Base-by-base conservation (phyloP, 2,888 invertebrate species). In the Nephrocerus scutellatus region DNA sequence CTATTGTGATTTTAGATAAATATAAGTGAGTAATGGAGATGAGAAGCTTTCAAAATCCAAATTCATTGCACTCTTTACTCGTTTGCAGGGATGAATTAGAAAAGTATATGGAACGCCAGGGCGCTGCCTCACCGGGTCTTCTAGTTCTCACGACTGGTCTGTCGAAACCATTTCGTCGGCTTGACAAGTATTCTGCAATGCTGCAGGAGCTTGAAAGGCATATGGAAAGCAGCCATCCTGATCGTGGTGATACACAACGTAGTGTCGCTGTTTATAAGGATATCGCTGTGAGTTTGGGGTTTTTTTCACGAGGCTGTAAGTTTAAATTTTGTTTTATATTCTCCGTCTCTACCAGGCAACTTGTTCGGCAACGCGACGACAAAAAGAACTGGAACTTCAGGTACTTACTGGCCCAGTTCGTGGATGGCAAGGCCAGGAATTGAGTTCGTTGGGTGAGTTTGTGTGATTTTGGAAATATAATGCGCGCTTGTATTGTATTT, bases 351-450 rank as follows among this genome's bases (percentile, higher is more conserved):
- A 62, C 30, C 62, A 93, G 92, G 82, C 87, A 53, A 79, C 80
- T 13, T 95, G 95, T 68, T 81, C 86, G 36, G 82, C 85, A 18
- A 79, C 87, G 24, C 75, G 97, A 25, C 80, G 92, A 12, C 92
- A 96, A 62, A 95, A 93, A 66, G 96, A 98, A 70, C 73, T 95
- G 52, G 97, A 98, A 57, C 72, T 95, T 43, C 97, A 97, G 71
- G 89, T 98, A 39, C 74, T 97, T 49, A 88, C 87, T 0, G 90
- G 93, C 1, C 88, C 88, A 30, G 88, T 97, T n/a, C 77, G 88
- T 38, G 90, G 89, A 7, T 96, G 93, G 92, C 92, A 95, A 58
- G 92, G 95, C 4, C 82, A 84, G 63, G 83, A 81, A 56, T 66
- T 87, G 30, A 66, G 65, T 46, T 57, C 63, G 1, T 50, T 69